Evolutionary conservation across 2,113 vertebrate genomes (phyloP).

Genomic region (human (Homo sapiens)): DNA sequence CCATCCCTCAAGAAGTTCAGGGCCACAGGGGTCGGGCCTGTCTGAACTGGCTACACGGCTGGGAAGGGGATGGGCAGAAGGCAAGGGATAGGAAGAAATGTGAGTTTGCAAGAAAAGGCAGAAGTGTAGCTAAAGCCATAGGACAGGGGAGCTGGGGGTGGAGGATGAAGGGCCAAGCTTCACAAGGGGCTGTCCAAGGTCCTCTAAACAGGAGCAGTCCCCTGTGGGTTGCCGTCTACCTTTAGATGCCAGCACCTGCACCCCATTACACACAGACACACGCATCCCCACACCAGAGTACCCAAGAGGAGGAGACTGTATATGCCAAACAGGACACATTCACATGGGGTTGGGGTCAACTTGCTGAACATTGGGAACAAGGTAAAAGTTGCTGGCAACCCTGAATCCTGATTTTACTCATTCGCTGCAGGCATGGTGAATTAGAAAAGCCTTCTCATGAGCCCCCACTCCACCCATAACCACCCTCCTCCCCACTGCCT

Average conservation of each 20-base stretch:
- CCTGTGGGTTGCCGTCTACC: background rate
- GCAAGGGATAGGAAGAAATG: background rate
- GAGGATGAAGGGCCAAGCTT: background rate
- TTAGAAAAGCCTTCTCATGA: background rate
- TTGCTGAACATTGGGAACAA: background rate
- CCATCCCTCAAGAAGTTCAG: background rate
- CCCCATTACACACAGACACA: background rate
- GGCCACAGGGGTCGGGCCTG: background rate
- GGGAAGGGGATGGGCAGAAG: background rate
- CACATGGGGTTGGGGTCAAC: background rate
- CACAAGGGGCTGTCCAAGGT: background rate
- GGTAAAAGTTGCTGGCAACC: background rate
- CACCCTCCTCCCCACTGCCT: rapidly evolving
- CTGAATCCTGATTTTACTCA: background rate
- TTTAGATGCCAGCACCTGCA: background rate
- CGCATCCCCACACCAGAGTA: background rate
- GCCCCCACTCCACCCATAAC: background rate
- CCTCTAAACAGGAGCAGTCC: background rate
- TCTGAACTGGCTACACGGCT: background rate
- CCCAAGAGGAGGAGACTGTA: background rate
- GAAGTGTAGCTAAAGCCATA: background rate
- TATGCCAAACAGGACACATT: background rate
- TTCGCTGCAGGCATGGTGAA: background rate
- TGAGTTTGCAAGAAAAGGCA: background rate
- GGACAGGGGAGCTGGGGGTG: background rate